Conservation (phyloP, 1,140 invertebrate genomes). For the Lordiphosa clarofinis region DNA sequence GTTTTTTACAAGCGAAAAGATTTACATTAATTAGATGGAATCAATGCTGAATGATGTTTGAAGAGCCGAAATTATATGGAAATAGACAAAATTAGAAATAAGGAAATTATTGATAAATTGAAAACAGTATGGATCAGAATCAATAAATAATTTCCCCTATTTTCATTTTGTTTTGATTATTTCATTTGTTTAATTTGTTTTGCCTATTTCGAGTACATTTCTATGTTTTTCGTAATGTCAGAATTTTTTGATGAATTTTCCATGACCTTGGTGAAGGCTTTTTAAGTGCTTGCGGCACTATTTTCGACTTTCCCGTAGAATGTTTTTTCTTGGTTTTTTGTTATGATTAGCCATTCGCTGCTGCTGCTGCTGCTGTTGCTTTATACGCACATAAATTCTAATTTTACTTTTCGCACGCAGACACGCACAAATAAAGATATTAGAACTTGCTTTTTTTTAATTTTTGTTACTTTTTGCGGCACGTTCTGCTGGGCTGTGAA, state of each 20-base stretch:
- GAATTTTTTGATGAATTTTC: conserved; percentile 30
- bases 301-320: conserved; percentile 31
- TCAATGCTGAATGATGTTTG: too few species aligned
- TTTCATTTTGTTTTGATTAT: conserved; percentile 17
- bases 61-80: too few species aligned
- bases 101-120: too few species aligned
- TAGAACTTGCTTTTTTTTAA: conserved; percentile 5
- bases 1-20: too few species aligned
- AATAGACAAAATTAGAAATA: too few species aligned
- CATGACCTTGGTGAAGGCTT: conserved; percentile 41
- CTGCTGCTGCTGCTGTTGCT: conserved; percentile 3
- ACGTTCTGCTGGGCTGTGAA: conserved; percentile 35
- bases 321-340: conserved; percentile 54
- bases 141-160: conserved; percentile 6
- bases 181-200: neutral
- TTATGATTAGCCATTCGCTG: conserved; percentile 73
- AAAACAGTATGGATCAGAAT: too few species aligned
- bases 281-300: conserved; percentile 16
- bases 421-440: conserved; percentile 19
- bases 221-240: conserved; percentile 3
- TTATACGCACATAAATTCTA: conserved; percentile 71
- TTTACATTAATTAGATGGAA: too few species aligned
- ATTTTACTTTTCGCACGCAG: conserved; percentile 65
- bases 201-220: neutral
- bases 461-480: conserved; percentile 21